phyloP scores from a whole-genome alignment of 2,113 vertebrate species.

The Hymenochirus boettgeri region DNA sequence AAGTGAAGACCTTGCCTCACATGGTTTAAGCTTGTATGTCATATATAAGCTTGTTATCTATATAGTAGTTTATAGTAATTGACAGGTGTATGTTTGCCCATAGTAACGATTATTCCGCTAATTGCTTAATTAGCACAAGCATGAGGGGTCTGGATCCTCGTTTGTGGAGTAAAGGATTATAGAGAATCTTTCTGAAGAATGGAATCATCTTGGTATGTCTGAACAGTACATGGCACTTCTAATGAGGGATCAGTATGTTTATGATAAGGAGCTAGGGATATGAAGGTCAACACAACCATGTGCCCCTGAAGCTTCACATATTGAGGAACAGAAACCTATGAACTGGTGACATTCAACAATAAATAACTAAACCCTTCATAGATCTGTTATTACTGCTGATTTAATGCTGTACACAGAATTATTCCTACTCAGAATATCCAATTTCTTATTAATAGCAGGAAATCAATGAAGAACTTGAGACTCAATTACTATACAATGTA shows the following conservation, averaged over 20 bases:
- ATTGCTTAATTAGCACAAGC: slow-evolving; percentile 5
- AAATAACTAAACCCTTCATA: too few species aligned
- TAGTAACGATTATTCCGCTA: neutral
- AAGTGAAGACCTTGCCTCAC: too few species aligned
- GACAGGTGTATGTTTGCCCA: neutral
- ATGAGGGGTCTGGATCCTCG: neutral
- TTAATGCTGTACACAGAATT: too few species aligned
- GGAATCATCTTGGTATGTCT: slow-evolving; percentile 4
- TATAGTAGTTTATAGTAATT: neutral
- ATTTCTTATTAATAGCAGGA: too few species aligned
- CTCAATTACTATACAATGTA: too few species aligned
- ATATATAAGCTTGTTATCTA: too few species aligned
- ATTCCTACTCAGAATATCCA: too few species aligned
- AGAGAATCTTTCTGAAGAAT: neutral
- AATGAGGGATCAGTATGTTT: slow-evolving; percentile 1
- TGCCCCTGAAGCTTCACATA: slow-evolving; percentile 16
- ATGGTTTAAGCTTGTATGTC: too few species aligned
- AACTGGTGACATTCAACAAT: too few species aligned
- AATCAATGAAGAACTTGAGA: too few species aligned
- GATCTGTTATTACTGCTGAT: too few species aligned
- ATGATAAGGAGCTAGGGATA: neutral
- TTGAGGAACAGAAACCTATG: too few species aligned
- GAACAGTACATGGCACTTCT: neutral
- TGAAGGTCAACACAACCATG: neutral
- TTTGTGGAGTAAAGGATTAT: slow-evolving; percentile 2